Evolutionary conservation across 2,113 vertebrate species (phyloP), one percentile per base, ranked within the genome.

Genomic region (Hipposideros armiger): DNA sequence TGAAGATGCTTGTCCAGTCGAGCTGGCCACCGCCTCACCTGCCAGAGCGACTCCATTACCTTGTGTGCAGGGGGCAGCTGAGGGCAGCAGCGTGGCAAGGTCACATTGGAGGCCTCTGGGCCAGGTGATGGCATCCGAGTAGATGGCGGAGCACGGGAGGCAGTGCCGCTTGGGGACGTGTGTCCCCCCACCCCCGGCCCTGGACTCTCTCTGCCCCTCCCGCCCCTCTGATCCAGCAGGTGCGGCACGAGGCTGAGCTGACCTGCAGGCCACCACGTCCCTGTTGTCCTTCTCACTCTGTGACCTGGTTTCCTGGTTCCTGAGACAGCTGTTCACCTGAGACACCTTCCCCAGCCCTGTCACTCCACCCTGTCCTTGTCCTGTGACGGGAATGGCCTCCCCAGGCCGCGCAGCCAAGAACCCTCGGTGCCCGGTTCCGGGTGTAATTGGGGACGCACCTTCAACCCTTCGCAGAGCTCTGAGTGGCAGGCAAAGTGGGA

Each of bases 391-490:
- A 17, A 19, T 13, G 5, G 1, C 28, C 26, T 8, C 36, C 64
- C 24, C 76, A 7, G 24, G 3, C n/a, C 13, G 36, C 0, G 36
- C 1, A 0, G 3, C 16, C 52, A 3, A 11, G 58, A n/a, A 45
- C 76, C 76, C 1, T 0, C 0, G 1, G 11, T 2, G 8, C 69
- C 32, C 4, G 15, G 15, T 40, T 47, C 73, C 70, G 77, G 56
- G 28, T 42, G 91, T 97, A 95, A 96, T 86, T 56, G 94, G 70
- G 95, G 95, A 87, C 84, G 96, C 40, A 26, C 94, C 11, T 1
- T 73, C 24, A 86, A 78, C 36, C 15, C 36, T 6, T 73, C 10
- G 62, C 73, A 69, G 90, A 54, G 69, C 70, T 95, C 97, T 74
- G 96, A 32, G 85, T 56, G 42, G 28, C 42, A 2, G 95, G 58